phyloP scores from a whole-genome alignment of 2,797 vertebrate genomes.

The Phoxinus dragarum region DNA sequence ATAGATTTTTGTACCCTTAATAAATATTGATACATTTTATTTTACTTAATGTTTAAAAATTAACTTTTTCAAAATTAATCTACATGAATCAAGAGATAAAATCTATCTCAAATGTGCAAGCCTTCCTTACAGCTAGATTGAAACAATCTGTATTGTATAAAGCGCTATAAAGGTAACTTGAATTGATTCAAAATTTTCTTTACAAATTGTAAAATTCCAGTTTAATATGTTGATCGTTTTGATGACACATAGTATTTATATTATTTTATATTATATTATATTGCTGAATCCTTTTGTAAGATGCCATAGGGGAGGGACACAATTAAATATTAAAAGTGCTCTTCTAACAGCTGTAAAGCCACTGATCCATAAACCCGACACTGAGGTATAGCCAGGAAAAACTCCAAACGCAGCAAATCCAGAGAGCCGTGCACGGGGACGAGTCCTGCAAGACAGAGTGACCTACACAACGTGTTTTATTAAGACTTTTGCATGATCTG shows the following conservation, averaged over 20 bases:
- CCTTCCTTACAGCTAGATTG: background rate
- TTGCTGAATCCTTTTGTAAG: background rate
- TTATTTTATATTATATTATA: background rate
- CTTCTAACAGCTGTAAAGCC: conserved; percentile 70
- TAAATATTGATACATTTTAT: background rate
- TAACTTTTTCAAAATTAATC: background rate
- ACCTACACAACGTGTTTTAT: conserved; percentile 23
- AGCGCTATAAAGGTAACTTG: background rate
- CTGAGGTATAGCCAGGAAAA: conserved; percentile 49
- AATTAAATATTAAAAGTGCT: conserved; percentile 76
- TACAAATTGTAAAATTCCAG: background rate
- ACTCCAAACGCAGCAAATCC: conserved; percentile 47
- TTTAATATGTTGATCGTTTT: background rate
- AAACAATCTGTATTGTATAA: background rate
- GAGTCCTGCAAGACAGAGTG: conserved; percentile 14
- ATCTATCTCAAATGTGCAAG: background rate
- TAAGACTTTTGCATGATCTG: background rate
- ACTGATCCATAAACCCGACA: conserved; percentile 77
- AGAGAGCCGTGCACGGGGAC: background rate
- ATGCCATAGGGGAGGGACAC: conserved; percentile 48
- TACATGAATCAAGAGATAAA: background rate
- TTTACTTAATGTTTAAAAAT: background rate
- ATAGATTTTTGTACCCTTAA: background rate
- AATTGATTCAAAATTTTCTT: background rate
- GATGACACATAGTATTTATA: background rate